A percentile compares a stretch with the other conserved stretches of the same genome.
phyloP scores from a whole-genome alignment of 2,888 invertebrate genomes.

The Cantharis rustica region DNA sequence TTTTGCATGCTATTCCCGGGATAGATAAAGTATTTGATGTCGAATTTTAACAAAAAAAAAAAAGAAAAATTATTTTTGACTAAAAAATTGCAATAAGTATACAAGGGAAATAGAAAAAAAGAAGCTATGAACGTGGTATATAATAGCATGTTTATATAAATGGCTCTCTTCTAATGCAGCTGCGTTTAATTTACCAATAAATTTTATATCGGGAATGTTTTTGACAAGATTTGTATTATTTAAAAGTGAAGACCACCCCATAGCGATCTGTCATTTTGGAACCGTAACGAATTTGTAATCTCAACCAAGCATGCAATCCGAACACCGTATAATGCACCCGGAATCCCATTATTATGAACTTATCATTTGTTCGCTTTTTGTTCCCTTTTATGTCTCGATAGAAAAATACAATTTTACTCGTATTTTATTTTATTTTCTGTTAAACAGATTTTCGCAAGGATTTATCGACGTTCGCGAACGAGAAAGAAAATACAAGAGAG shows the following conservation, averaged over 20 bases:
- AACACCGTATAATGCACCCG: conserved; percentile 25
- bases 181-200: background rate
- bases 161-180: background rate
- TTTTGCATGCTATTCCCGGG: too few relatives aligned
- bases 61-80: background rate
- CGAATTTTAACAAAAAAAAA: too few relatives aligned
- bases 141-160: background rate
- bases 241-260: conserved; percentile 49
- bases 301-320: conserved; percentile 39
- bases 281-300: conserved; percentile 52
- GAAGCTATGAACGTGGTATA: background rate
- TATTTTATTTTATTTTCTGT: conserved; percentile 11
- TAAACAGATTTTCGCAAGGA: conserved; percentile 83
- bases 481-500: conserved; percentile 82
- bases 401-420: background rate
- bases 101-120: background rate
- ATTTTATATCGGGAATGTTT: background rate
- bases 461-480: conserved; percentile 94
- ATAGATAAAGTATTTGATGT: too few relatives aligned
- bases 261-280: conserved; percentile 47
- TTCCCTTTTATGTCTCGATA: background rate
- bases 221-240: conserved; percentile 28
- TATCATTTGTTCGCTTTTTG: background rate
- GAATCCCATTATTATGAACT: conserved; percentile 21
- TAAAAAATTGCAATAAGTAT: too few relatives aligned